Evolutionary conservation across 2,888 invertebrate species (phyloP), one percentile per base, ranked within the genome.

Genomic region (Cephalotes varians): DNA sequence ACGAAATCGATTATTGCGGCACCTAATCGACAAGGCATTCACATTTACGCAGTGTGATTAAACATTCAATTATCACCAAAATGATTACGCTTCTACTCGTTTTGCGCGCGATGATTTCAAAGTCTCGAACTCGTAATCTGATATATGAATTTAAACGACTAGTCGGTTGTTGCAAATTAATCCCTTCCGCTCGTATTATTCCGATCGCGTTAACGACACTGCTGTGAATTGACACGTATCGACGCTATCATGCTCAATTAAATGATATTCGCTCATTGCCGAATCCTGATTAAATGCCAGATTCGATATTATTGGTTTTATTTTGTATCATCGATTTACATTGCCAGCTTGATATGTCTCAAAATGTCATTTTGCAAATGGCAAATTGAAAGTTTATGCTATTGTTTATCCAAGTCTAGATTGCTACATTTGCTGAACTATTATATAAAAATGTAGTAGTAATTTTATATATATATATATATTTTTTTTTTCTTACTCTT

Each of bases 41-140:
- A 56, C 60, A 71, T 82, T 51, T 54, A 28, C 31, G 9, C 77
- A 65, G n/a, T 15, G 51, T 56, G 81, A 84, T 87, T 84, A 87
- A 87, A 86, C 80, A 74, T 83, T 83, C 74, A 74, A 87, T 85
- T 80, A 82, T 60, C 73, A 74, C 64, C 44, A 37, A 56, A 69
- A 69, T 34, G 67, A 37, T 65, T 67, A 69, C 44, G 72, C 40
- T 71, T 76, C 54, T 51, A 67, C 56, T 81, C 77, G 72, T 82
- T 86, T 69, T 80, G 76, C 65, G 67, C 21, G 64, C 56, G n/a
- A n/a, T n/a, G n/a, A 60, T 49, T 40, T 44, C 40, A 44, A 64
- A 58, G 69, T 81, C 69, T 62, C 44, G 21, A 56, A 51, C 62
- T 84, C 69, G 71, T 84, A 84, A 84, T 81, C 81, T 82, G 76